Evolutionary conservation across 2,888 invertebrate species (phyloP), one percentile per base, ranked within the genome.

Genomic region (Schrankia costaestrigalis): DNA sequence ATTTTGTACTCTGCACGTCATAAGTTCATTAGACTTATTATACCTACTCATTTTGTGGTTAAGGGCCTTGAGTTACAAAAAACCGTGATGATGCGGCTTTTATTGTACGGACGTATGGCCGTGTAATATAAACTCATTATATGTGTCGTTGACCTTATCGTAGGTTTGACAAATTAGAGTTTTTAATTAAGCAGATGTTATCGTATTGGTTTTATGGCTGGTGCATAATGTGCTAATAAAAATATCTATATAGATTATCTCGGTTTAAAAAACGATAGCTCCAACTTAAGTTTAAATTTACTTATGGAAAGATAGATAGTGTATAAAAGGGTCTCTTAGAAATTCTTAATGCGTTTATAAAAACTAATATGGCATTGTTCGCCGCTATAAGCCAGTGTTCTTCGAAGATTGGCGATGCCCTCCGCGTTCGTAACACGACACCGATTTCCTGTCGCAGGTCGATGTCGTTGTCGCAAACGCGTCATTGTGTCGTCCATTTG

Each of bases 361-460:
- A 51, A 46, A 44, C 49, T 44, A 55, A 44, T 41, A 40, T 40
- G 40, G 40, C 52, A 52, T 55, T 55, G 52, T 55, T 49, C 38
- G 14, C 23, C 35, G 33, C 39, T 35, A 38, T 26, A 41, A 41
- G 44, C 35, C 37, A 41, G 30, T 53, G 42, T 45, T 39, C 41
- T 55, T 52, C 48, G 62, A 61, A 68, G 58, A 66, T 64, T 56
- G 50, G 54, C 62, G 62, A 64, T 56, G 45, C 47, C 52, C 51
- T 69, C 62, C 58, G 53, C 60, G 64, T 63, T 64, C 54, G 63
- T 54, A 76, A 75, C 66, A 63, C 67, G 78, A 80, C 76, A 74
- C 77, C 74, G 70, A 77, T 78, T 77, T 81, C 80, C 79, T 79
- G 80, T 60, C 57, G 61, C 71, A 68, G 70, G 74, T 71, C 75